Percentiles rank a stretch among this genome's conserved stretches.
phyloP scores from a whole-genome alignment of 2,888 invertebrate genomes.

The Pyrrhia umbra region DNA sequence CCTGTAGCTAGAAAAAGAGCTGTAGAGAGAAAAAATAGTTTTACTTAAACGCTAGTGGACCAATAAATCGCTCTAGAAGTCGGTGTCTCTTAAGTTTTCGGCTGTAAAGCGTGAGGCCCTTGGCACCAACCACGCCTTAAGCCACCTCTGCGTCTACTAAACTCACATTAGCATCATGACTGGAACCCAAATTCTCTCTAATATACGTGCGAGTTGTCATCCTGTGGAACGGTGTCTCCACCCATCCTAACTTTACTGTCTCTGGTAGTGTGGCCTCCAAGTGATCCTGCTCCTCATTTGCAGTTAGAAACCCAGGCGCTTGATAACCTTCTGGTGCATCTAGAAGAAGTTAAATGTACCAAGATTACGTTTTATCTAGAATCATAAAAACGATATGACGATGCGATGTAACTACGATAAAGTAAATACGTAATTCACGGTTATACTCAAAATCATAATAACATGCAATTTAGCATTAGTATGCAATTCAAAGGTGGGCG shows the following conservation, averaged over 20 bases:
- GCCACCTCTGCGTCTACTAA: not conserved
- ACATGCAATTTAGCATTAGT: too few species aligned
- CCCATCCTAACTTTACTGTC: constrained; percentile 68
- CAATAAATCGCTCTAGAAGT: too few species aligned
- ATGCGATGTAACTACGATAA: too few species aligned
- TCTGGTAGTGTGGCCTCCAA: constrained; percentile 60
- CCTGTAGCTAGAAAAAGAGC: too few species aligned
- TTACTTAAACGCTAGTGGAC: too few species aligned
- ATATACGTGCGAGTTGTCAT: constrained; percentile 67
- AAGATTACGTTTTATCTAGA: not conserved
- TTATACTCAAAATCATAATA: too few species aligned
- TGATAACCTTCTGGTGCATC: constrained; percentile 83
- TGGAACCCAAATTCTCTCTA: constrained; percentile 63
- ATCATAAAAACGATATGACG: not conserved
- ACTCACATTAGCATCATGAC: constrained; percentile 76
- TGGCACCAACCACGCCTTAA: too few species aligned
- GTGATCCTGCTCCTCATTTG: constrained; percentile 67
- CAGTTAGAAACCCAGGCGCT: constrained; percentile 76
- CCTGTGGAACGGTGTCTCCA: constrained; percentile 77
- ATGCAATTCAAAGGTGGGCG: too few species aligned
- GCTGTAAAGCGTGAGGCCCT: too few species aligned
- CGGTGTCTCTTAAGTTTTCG: too few species aligned
- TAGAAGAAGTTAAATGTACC: constrained; percentile 42
- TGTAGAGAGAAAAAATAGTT: too few species aligned
- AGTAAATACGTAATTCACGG: too few species aligned